phyloP scores from a whole-genome alignment of 2,113 vertebrate genomes.

The Opisthocomus hoazin region DNA sequence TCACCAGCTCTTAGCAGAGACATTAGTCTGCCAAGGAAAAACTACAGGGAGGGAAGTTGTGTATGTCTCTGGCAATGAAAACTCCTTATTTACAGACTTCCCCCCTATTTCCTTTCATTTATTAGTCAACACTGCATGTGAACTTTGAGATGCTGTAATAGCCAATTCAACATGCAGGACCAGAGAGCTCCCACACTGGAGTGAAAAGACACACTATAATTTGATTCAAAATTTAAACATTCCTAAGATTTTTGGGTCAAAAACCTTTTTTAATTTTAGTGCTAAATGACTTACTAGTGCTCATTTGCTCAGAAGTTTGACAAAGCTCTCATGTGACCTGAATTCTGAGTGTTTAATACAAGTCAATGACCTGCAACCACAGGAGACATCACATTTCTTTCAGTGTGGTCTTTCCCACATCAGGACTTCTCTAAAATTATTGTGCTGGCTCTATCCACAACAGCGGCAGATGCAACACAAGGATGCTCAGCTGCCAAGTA shows the following conservation, averaged over 20 bases:
- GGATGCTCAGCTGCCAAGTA: neutral
- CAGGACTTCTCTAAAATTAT: neutral
- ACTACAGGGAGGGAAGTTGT: neutral
- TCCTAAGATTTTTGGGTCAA: neutral
- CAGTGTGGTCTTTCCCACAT: neutral
- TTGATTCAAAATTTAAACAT: neutral
- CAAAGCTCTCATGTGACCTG: neutral
- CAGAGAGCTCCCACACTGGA: neutral
- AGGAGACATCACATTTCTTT: neutral
- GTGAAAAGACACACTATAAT: neutral
- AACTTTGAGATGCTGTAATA: neutral
- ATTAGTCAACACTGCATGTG: neutral
- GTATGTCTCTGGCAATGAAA: neutral
- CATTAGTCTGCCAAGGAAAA: neutral
- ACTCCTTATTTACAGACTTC: neutral
- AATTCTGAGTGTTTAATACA: neutral
- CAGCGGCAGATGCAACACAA: neutral
- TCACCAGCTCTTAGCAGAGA: neutral
- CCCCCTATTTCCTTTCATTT: neutral
- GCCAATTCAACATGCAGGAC: neutral
- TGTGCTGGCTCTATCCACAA: neutral
- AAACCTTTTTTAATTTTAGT: neutral
- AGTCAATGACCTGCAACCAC: rapidly evolving
- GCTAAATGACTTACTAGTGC: neutral
- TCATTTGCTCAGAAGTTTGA: neutral